phyloP scores from a whole-genome alignment of 2,888 invertebrate species.

The Metellina segmentata region DNA sequence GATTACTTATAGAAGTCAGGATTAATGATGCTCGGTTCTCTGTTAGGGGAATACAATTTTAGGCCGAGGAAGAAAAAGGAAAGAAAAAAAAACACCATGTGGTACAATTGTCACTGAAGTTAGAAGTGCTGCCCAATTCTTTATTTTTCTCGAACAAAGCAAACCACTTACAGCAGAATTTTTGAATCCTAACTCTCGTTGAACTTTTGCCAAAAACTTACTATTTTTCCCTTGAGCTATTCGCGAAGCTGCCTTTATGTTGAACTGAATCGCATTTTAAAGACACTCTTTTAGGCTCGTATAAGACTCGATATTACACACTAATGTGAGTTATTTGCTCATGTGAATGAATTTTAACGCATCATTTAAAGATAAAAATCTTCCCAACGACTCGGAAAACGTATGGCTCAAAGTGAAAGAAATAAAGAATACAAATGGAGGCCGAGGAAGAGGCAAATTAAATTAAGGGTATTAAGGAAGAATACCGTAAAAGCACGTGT shows the following conservation, averaged over 20 bases:
- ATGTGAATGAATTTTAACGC: neutral
- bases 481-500: too few species aligned
- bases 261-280: neutral
- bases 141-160: neutral
- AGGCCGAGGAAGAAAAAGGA: neutral
- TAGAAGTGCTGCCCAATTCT: neutral
- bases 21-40: neutral
- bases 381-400: too few species aligned
- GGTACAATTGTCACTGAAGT: neutral
- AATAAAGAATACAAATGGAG: too few species aligned
- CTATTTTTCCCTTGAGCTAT: neutral
- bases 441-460: too few species aligned
- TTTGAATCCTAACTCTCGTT: neutral
- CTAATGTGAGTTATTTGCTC: neutral
- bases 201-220: neutral
- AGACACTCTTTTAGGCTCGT: neutral
- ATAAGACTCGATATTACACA: neutral
- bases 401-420: too few species aligned
- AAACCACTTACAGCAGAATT: neutral
- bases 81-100: neutral
- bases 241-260: neutral
- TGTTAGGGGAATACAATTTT: neutral
- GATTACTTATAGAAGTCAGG: neutral
- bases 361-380: neutral
- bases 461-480: too few species aligned